Conservation (phyloP, 2,797 vertebrate species). For the Tinamus major region DNA sequence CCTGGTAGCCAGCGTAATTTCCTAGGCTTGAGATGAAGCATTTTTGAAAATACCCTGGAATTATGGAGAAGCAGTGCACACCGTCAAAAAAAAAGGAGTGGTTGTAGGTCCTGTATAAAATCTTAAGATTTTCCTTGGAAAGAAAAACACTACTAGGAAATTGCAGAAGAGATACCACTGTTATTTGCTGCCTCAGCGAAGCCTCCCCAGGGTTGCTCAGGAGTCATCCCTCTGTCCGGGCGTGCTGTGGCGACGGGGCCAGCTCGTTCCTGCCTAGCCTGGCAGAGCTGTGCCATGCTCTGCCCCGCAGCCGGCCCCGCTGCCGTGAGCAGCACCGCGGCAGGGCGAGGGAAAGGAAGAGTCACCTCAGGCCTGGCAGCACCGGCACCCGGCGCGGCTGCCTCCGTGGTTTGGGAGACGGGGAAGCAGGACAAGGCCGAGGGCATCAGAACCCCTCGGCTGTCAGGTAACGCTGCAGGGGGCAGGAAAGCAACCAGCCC, state of each 20-base stretch:
- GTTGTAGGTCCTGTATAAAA: not conserved
- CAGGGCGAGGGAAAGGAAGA: too few relatives aligned
- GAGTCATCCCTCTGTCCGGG: not conserved
- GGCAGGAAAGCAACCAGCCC: not conserved
- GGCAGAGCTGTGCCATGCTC: not conserved
- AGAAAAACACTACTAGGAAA: not conserved
- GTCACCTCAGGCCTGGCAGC: not conserved
- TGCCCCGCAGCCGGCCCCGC: not conserved
- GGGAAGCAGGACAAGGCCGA: not conserved
- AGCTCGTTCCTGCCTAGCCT: not conserved
- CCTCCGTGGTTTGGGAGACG: not conserved
- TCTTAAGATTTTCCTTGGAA: not conserved
- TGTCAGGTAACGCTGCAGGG: not conserved
- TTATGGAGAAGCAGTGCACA: not conserved
- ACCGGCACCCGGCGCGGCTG: not conserved
- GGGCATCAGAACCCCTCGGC: not conserved
- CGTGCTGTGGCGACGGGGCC: not conserved
- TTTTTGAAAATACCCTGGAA: not conserved
- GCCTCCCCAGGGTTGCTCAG: not conserved
- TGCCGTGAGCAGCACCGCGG: not conserved
- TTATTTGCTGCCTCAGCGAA: not conserved
- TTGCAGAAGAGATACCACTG: not conserved
- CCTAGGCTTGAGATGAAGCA: slow-evolving; percentile 26
- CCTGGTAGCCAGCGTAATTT: slow-evolving; percentile 69
- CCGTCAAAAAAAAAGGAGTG: not conserved